phyloP scores from a whole-genome alignment of 2,113 vertebrate genomes.

The Anarrhichthys ocellatus region DNA sequence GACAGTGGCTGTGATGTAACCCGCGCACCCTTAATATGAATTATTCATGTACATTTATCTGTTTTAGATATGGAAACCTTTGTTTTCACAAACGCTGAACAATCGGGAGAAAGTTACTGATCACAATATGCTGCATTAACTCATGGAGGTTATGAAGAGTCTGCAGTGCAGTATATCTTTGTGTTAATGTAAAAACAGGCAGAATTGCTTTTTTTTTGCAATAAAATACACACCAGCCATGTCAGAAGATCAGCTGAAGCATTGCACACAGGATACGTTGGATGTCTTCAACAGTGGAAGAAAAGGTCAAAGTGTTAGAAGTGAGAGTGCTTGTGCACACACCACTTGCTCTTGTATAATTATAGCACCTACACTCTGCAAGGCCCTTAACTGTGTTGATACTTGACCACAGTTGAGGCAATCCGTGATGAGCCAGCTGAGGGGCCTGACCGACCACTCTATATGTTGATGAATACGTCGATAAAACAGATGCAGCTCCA shows the following conservation, averaged over 20 bases:
- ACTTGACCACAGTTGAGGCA: conserved; percentile 67
- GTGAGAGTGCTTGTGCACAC: conserved; percentile 49
- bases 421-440: conserved; percentile 62
- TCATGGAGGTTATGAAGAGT: not conserved
- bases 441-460: conserved; percentile 50
- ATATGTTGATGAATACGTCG: conserved; percentile 53
- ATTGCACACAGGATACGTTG: not conserved
- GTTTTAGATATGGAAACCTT: conserved; percentile 64
- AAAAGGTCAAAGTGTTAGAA: not conserved
- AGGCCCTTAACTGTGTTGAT: conserved; percentile 72
- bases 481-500: conserved; percentile 17
- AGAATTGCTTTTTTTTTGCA: not conserved
- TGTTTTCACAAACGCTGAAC: conserved; percentile 37
- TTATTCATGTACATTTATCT: conserved; percentile 78
- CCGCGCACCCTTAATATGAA: conserved; percentile 57
- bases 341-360: conserved; percentile 54
- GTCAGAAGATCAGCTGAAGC: conserved; percentile 21
- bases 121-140: not conserved
- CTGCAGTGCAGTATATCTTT: not conserved
- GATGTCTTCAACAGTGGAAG: not conserved
- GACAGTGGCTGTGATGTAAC: conserved; percentile 72
- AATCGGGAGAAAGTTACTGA: conserved; percentile 22
- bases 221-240: not conserved
- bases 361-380: conserved; percentile 37
- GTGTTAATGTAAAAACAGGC: not conserved